These are phyloP conservation scores for Sebastes vulpes DNA, from an alignment of 2,797 vertebrate species.

Conservation along the genomic window DNA sequence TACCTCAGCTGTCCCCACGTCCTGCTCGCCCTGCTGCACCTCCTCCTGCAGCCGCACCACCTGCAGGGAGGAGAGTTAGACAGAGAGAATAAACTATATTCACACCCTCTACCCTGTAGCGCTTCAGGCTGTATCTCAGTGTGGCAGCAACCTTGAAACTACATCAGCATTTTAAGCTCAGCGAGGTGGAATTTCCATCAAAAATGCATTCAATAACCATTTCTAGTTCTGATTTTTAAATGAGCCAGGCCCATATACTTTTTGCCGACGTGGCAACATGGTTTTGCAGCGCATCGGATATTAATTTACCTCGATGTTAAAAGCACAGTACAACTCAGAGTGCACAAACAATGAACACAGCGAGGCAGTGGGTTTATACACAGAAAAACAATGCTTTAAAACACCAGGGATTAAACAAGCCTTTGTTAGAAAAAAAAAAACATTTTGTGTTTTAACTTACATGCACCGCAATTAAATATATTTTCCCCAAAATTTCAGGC, in stretches of 20 bases:
- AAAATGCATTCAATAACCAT: constrained; percentile 37
- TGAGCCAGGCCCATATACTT: background rate
- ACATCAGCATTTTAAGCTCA: constrained; percentile 46
- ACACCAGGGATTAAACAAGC: background rate
- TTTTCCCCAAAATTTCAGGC: too few species aligned
- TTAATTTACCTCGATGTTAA: background rate
- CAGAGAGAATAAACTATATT: background rate
- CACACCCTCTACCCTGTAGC: background rate
- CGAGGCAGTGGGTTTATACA: background rate
- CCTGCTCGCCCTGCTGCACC: constrained; percentile 92
- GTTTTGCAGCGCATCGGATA: constrained; percentile 12
- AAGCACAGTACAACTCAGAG: background rate
- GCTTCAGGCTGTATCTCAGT: constrained; percentile 21
- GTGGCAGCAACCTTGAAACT: constrained; percentile 27
- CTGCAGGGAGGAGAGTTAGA: constrained; percentile 71
- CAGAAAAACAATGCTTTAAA: background rate
- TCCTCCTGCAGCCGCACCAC: constrained; percentile 90
- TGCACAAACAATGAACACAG: background rate
- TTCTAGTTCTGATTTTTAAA: constrained; percentile 38
- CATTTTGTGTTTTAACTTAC: background rate
- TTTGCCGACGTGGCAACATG: constrained; percentile 15
- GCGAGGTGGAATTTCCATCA: constrained; percentile 35
- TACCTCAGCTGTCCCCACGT: constrained; percentile 91
- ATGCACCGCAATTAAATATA: background rate
- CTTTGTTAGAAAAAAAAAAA: background rate